These are phyloP conservation scores for Nymphalis io DNA, from an alignment of 1,140 invertebrate species.

Conservation along the genomic window DNA sequence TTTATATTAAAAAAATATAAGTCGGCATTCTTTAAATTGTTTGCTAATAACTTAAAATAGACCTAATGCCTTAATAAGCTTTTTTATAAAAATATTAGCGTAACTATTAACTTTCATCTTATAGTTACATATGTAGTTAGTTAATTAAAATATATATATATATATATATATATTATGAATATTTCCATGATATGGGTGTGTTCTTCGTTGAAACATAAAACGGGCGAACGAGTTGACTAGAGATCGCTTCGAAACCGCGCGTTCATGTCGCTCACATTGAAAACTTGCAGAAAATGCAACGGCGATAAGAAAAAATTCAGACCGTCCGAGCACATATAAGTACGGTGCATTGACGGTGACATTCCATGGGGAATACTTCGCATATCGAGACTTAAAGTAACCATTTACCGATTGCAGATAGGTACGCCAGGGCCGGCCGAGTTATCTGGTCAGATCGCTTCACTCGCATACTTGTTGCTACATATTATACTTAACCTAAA, in stretches of 20 bases:
- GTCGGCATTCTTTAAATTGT: neutral
- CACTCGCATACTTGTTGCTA: slow-evolving; percentile 67
- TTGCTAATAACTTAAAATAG: no score
- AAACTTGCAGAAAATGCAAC: slow-evolving; percentile 79
- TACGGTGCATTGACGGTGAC: slow-evolving; percentile 71
- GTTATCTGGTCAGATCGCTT: slow-evolving; percentile 75
- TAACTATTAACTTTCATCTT: no score
- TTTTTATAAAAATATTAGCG: no score
- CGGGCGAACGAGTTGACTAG: slow-evolving; percentile 42
- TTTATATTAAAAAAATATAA: neutral
- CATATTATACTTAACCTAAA: slow-evolving; percentile 77
- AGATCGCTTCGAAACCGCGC: slow-evolving; percentile 40
- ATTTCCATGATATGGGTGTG: neutral
- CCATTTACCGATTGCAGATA: slow-evolving; percentile 79
- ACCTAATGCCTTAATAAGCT: no score
- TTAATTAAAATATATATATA: no score
- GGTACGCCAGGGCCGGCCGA: slow-evolving; percentile 76
- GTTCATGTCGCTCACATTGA: slow-evolving; percentile 63
- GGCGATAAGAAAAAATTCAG: slow-evolving; percentile 80
- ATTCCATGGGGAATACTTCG: slow-evolving; percentile 73
- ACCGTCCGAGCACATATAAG: slow-evolving; percentile 71
- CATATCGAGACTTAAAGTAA: slow-evolving; percentile 78
- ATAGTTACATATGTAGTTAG: no score
- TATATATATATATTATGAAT: no score
- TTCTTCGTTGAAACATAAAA: slow-evolving; percentile 23